phyloP scores from a whole-genome alignment of 2,888 invertebrate genomes.

The Oxycera nigricornis region DNA sequence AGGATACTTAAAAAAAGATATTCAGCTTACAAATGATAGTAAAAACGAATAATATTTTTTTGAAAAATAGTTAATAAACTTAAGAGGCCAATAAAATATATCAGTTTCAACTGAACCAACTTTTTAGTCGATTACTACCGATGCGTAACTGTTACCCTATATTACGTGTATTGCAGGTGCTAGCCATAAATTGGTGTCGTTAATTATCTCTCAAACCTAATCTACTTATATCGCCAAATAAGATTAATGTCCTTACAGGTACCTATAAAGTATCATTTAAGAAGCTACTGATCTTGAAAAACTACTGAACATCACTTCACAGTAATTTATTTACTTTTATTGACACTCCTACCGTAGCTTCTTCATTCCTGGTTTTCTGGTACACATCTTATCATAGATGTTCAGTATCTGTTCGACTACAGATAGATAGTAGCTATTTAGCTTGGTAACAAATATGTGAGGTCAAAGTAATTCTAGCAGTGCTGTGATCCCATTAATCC shows the following conservation, averaged over 20 bases:
- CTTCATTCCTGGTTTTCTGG: background rate
- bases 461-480: constrained; percentile 22
- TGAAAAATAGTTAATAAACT: too few relatives aligned
- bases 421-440: background rate
- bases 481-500: constrained; percentile 26
- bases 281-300: constrained; percentile 9
- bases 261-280: background rate
- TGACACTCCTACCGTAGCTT: background rate
- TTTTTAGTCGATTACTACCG: too few relatives aligned
- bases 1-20: too few relatives aligned
- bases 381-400: background rate
- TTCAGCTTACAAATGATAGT: too few relatives aligned
- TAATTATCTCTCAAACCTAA: background rate
- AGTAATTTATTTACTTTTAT: background rate
- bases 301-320: background rate
- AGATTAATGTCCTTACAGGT: background rate
- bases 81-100: too few relatives aligned
- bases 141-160: background rate
- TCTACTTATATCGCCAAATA: background rate
- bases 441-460: background rate
- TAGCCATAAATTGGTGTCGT: constrained; percentile 2
- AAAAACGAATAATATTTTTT: too few relatives aligned
- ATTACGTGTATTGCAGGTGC: background rate
- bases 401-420: background rate
- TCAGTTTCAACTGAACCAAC: too few relatives aligned